A percentile compares a stretch with the other conserved stretches of the same genome.
Evolutionary conservation across 2,797 vertebrate genomes (phyloP).

Genomic region (Nannoperca obscura): DNA sequence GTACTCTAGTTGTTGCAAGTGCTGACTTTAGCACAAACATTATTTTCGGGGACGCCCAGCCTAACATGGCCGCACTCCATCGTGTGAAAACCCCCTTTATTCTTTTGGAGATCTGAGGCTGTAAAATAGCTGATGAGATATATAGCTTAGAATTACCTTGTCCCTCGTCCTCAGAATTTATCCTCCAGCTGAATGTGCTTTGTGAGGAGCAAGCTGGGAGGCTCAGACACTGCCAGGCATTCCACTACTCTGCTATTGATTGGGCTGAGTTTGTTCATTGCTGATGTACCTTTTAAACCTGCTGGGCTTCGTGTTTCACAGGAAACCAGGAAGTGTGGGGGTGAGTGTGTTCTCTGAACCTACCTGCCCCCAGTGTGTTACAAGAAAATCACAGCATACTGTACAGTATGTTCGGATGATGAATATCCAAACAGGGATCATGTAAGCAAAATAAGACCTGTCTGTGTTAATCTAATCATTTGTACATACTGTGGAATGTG

Average conservation of each 20-base stretch:
- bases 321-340: conserved; percentile 10
- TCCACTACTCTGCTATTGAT: conserved; percentile 67
- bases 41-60: conserved; percentile 36
- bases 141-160: conserved; percentile 10
- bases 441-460: background rate
- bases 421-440: background rate
- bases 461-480: background rate
- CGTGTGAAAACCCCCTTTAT: conserved; percentile 22
- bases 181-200: conserved; percentile 33
- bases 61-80: background rate
- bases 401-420: background rate
- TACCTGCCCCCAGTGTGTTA: conserved; percentile 24
- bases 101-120: background rate
- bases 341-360: background rate
- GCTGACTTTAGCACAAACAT: conserved; percentile 50
- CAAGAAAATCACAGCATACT: conserved; percentile 1
- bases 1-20: conserved; percentile 39
- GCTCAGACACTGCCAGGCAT: conserved; percentile 31
- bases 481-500: background rate
- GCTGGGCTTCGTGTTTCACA: conserved; percentile 60
- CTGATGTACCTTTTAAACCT: conserved; percentile 71
- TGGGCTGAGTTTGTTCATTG: conserved; percentile 54
- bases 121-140: conserved; percentile 33
- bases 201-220: conserved; percentile 18
- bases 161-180: conserved; percentile 24